Evolutionary conservation across 2,888 invertebrate species (phyloP), one percentile per base, ranked within the genome.

Genomic region (Papilio protenor): DNA sequence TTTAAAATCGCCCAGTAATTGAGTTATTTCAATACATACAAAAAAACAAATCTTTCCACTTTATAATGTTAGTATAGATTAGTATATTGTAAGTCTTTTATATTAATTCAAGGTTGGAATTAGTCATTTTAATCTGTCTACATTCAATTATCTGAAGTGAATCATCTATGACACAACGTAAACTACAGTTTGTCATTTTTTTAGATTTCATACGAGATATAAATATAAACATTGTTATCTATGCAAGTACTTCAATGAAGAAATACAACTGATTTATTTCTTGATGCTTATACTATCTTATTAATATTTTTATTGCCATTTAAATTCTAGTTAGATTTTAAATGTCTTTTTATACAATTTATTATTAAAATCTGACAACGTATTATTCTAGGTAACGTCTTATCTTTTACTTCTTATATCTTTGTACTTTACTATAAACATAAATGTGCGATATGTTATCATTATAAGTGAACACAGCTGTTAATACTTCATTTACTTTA

Each of bases 371-470:
- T 70, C 10, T 47, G 23, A 47, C 47, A 23, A 23, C 2, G 27
- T 11, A 27, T 4, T n/a, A 47, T 71, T 49, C 71, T 27, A 27
- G 27, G 18, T 52, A 27, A 23, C 27, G 27, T 52, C 71, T 71
- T 73, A 59, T 73, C 57, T 73, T 59, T 57, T 14, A 73, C 40
- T 57, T 57, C 40, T 55, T 40, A 59, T 59, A 59, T 59, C 10
- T 57, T 57, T 21, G n/a, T 21, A 23, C 57, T 59, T 55, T 55
- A 55, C 10, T 55, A 40, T n/a, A 57, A 10, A 55, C 21, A 55
- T 14, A 73, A 57, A 40, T 73, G 72, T 40, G 33, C 18, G 59
- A 73, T 73, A 73, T 40, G 40, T 59, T 57, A 59, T 73, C 72
- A 40, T 59, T 40, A 40, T 40, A 40, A 33, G 10, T 59, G n/a